Percentiles rank a stretch among this genome's conserved stretches.
Evolutionary conservation across 2,797 vertebrate species (phyloP).

Genomic region (Darevskia mixta): DNA sequence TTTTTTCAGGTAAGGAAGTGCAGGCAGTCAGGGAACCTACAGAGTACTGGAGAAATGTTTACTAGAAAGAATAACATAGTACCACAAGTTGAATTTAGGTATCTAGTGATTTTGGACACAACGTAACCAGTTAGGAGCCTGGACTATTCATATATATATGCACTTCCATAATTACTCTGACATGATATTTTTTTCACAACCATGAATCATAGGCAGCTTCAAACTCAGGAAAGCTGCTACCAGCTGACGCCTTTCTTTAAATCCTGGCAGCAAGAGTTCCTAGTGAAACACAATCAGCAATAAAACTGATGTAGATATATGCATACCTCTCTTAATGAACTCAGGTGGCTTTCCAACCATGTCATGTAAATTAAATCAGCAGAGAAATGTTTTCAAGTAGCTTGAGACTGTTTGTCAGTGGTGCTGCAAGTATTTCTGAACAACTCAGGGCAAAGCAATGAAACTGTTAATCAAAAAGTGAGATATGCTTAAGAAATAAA

Average conservation of each 20-base stretch:
- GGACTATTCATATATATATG: background rate
- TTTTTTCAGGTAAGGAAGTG: too few species aligned
- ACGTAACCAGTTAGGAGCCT: background rate
- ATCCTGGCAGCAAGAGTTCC: background rate
- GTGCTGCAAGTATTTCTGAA: background rate
- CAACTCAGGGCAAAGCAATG: background rate
- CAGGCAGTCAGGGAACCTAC: too few species aligned
- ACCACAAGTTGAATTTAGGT: background rate
- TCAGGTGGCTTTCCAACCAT: background rate
- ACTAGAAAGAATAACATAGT: background rate
- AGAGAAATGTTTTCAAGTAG: background rate
- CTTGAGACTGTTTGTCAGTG: background rate
- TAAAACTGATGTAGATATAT: background rate
- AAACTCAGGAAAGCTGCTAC: background rate
- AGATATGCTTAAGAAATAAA: background rate
- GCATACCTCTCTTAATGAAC: background rate
- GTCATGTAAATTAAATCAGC: background rate
- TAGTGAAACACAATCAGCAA: background rate
- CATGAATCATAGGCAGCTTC: background rate
- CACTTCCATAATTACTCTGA: background rate
- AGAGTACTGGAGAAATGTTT: background rate
- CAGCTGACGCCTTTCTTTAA: background rate
- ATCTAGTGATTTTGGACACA: constrained; percentile 1
- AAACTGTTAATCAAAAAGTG: background rate
- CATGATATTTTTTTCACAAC: background rate